These are phyloP conservation scores for Rhinogobio ventralis DNA, from an alignment of 2,797 vertebrate genomes.

Conservation along the genomic window DNA sequence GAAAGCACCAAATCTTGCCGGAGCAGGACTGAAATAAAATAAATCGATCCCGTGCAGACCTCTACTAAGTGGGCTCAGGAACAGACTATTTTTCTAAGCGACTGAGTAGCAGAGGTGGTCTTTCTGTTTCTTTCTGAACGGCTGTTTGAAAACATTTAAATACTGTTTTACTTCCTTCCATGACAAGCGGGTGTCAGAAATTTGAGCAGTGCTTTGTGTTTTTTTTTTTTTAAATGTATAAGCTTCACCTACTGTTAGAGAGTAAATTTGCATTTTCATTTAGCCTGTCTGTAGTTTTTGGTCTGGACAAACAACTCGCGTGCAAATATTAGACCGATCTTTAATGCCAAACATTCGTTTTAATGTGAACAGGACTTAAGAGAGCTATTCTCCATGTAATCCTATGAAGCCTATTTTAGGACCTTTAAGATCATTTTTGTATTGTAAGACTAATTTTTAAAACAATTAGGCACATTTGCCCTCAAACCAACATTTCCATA, in stretches of 20 bases:
- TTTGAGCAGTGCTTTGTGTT: neutral
- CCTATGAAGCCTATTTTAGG: too few species aligned
- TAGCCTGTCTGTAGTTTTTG: neutral
- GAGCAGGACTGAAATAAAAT: too few species aligned
- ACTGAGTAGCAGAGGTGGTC: neutral
- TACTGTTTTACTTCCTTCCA: neutral
- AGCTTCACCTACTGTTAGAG: neutral
- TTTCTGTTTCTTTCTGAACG: neutral
- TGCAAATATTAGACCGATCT: neutral
- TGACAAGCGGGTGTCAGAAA: neutral
- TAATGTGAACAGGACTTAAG: neutral
- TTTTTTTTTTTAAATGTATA: too few species aligned
- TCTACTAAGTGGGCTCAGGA: neutral
- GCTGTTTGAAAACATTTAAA: neutral
- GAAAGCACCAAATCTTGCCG: neutral
- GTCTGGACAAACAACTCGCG: neutral
- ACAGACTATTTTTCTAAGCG: neutral
- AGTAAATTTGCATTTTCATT: neutral
- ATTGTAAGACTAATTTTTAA: neutral
- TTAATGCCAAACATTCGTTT: neutral
- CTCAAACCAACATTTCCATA: neutral
- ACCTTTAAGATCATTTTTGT: neutral
- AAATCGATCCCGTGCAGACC: neutral
- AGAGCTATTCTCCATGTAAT: neutral
- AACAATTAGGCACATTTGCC: neutral